Percentiles rank a stretch among this genome's conserved stretches.
These are phyloP conservation scores for Neodiprion pinetum DNA, from an alignment of 1,140 invertebrate genomes.

Conservation along the genomic window DNA sequence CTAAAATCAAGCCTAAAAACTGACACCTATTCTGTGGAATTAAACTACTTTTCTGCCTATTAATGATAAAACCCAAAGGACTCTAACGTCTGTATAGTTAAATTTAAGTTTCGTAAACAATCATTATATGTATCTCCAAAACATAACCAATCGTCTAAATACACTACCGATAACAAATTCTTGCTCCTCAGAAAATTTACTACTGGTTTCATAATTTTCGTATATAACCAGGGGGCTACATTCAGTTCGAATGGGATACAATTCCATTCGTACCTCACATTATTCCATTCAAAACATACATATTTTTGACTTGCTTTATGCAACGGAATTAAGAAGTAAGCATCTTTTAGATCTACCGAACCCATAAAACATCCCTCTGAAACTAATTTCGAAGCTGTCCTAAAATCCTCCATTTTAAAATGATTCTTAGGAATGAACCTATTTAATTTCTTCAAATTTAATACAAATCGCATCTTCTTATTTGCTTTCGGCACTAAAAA, in stretches of 20 bases:
- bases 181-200: conserved; percentile 19
- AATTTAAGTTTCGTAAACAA: conserved; percentile 5
- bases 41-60: conserved; percentile 28
- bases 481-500: conserved; percentile 38
- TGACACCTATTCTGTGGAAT: conserved; percentile 22
- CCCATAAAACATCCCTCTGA: not conserved
- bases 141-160: conserved; percentile 25
- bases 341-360: conserved; percentile 17
- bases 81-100: conserved; percentile 22
- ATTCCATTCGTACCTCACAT: conserved; percentile 28
- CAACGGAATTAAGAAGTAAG: conserved; percentile 31
- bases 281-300: conserved; percentile 29
- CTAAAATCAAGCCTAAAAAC: conserved; percentile 36
- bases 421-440: conserved; percentile 11
- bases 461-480: conserved; percentile 33
- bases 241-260: conserved; percentile 31
- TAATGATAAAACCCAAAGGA: conserved; percentile 35
- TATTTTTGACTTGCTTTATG: conserved; percentile 26
- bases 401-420: conserved; percentile 20
- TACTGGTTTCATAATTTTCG: conserved; percentile 35
- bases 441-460: conserved; percentile 26
- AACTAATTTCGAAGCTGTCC: not conserved
- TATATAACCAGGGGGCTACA: conserved; percentile 32
- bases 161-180: conserved; percentile 15
- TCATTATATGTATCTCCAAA: conserved; percentile 8